Base-by-base conservation (phyloP, 1,140 invertebrate genomes). In the Trinorchestia longiramus region DNA sequence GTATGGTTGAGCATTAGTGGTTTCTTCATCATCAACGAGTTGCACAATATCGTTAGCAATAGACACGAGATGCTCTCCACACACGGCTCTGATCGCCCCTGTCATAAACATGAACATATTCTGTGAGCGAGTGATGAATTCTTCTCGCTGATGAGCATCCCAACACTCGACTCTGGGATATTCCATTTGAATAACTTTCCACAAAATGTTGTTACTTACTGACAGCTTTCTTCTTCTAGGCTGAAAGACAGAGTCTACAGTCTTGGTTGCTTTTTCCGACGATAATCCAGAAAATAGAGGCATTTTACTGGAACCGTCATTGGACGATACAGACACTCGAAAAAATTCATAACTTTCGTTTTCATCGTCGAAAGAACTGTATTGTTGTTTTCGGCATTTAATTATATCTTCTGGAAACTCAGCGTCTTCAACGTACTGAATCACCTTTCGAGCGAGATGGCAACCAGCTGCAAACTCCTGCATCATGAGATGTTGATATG, bases 401-500 rank as follows among this genome's bases (percentile, higher is more conserved):
- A 94, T 47, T 44, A 43, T 36, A 94, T 94, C 92, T 6, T 94
- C 92, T 6, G 92, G 92, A 43, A 94, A 94, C 47, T 94, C 92
- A 4, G 40, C 40, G 92, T 94, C 92, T 36, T 94, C 92, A 11
- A 94, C 43, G 36, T 23, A 94, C 92, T 94, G 43, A 40, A 94
- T 94, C 28, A 94, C 92, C 36, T 94, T 94, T n/a, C 92, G 43
- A 47, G 92, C 92, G 1, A 94, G 44, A 40, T 94, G 44, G 41
- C 44, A 94, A n/a, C 43, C 92, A 94, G 92, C 92, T 8, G 92
- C 92, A 45, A 94, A 94, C 44, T 94, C 92, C 43, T 94, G 92
- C 92, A 94, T 94, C 92, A 94, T 94, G 92, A 94, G 92, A 94
- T 94, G 92, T 43, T 94, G 92, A 44, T 94, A 94, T 0, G 92